Percentiles rank a stretch among this genome's conserved stretches.
Conservation (phyloP, 2,113 vertebrate species). For the Limnothrissa miodon region DNA sequence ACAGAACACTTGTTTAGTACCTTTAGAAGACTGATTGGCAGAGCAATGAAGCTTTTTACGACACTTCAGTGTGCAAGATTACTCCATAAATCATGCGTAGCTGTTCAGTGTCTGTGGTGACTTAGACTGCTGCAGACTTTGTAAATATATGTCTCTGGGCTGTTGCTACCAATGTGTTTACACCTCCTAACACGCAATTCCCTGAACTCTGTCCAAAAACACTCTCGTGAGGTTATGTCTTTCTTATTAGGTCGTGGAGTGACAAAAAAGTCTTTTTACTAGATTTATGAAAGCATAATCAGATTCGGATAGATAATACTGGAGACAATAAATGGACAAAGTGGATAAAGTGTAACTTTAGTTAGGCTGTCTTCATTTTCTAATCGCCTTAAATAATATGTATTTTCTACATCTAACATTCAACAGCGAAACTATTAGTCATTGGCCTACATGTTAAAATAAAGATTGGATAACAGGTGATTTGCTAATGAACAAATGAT, state of each 20-base stretch:
- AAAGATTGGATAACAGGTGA: too few species aligned
- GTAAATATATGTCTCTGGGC: not conserved
- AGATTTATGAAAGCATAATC: too few species aligned
- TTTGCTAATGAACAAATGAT: too few species aligned
- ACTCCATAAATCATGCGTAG: not conserved
- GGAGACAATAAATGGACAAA: too few species aligned
- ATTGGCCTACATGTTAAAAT: too few species aligned
- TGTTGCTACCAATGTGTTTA: not conserved
- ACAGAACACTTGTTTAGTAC: not conserved
- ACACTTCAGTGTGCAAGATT: not conserved
- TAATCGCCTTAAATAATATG: too few species aligned
- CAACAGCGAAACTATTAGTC: too few species aligned
- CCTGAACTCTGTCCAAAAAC: not conserved
- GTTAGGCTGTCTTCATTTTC: too few species aligned
- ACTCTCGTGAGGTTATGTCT: not conserved
- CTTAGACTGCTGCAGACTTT: not conserved
- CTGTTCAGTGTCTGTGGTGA: not conserved
- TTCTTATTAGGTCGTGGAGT: not conserved
- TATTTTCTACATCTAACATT: too few species aligned
- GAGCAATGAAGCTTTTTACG: not conserved
- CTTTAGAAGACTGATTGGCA: not conserved
- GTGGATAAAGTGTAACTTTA: too few species aligned
- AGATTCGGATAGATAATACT: too few species aligned
- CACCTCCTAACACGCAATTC: not conserved
- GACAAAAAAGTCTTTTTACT: not conserved